phyloP scores from a whole-genome alignment of 2,888 invertebrate genomes.

The Athrips mouffetella region DNA sequence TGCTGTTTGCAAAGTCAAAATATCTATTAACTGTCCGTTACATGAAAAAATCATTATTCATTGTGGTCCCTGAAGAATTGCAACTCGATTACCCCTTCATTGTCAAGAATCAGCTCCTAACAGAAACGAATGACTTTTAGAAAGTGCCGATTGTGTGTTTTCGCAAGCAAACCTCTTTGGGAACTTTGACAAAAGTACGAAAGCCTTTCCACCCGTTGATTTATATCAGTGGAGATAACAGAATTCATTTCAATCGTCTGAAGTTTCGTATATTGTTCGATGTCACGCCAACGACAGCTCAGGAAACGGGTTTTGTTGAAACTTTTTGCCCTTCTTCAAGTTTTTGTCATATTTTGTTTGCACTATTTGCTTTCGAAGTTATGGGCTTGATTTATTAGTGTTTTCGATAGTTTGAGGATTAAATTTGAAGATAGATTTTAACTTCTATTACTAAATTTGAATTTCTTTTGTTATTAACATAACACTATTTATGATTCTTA shows the following conservation, averaged over 20 bases:
- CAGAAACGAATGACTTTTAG: constrained; percentile 49
- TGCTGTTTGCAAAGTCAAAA: background rate
- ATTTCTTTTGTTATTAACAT: no score
- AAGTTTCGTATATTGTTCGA: constrained; percentile 29
- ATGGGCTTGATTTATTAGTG: background rate
- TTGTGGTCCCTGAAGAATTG: constrained; percentile 30
- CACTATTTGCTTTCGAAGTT: background rate
- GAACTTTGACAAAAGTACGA: constrained; percentile 44
- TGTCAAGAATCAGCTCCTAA: constrained; percentile 46
- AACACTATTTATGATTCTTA: no score
- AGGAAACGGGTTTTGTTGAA: background rate
- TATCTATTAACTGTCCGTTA: constrained; percentile 5
- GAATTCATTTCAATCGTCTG: constrained; percentile 42
- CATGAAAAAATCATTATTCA: constrained; percentile 28
- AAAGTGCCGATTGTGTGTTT: constrained; percentile 43
- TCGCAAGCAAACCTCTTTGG: constrained; percentile 49
- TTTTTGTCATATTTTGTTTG: constrained; percentile 19
- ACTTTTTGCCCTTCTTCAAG: no score
- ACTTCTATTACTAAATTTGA: no score
- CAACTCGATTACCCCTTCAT: constrained; percentile 41
- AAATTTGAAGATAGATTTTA: no score
- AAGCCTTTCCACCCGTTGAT: constrained; percentile 45
- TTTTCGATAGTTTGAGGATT: background rate
- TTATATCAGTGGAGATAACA: constrained; percentile 52
- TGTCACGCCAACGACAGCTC: constrained; percentile 2